Evolutionary conservation across 2,113 vertebrate genomes (phyloP).

Genomic region (Macheiramphus alcinus): DNA sequence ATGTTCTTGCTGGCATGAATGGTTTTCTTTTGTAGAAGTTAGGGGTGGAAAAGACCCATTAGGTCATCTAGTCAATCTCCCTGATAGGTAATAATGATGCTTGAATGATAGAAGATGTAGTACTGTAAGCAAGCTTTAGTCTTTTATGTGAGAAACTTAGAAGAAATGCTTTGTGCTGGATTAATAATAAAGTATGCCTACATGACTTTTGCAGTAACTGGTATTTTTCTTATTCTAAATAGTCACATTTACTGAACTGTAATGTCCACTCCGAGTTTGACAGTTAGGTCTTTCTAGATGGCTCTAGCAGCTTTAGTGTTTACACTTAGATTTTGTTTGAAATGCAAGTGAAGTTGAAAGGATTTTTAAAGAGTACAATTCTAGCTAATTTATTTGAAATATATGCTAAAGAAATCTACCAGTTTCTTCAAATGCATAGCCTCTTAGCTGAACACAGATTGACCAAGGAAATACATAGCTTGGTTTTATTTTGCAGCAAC

Average conservation of each 20-base stretch:
- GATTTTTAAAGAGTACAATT: conserved; percentile 81
- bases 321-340: conserved; percentile 89
- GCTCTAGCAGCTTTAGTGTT: conserved; percentile 86
- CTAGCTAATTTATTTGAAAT: conserved; percentile 96
- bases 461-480: conserved; percentile 48
- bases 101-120: conserved; percentile 92
- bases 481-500: conserved; percentile 70
- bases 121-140: conserved; percentile 93
- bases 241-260: conserved; percentile 71
- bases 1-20: conserved; percentile 77
- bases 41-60: conserved; percentile 48
- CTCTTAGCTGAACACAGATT: conserved; percentile 61
- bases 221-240: conserved; percentile 65
- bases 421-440: conserved; percentile 67
- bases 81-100: conserved; percentile 87
- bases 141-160: conserved; percentile 91
- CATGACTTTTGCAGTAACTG: conserved; percentile 77
- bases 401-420: conserved; percentile 70
- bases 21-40: conserved; percentile 72
- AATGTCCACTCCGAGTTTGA: conserved; percentile 60
- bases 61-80: conserved; percentile 51
- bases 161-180: conserved; percentile 88
- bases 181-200: conserved; percentile 81
- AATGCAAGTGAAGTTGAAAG: conserved; percentile 83
- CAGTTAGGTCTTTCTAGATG: conserved; percentile 70